A percentile compares a stretch with the other conserved stretches of the same genome.
Evolutionary conservation across 2,888 invertebrate species (phyloP).

Genomic region (Limenitis camilla): DNA sequence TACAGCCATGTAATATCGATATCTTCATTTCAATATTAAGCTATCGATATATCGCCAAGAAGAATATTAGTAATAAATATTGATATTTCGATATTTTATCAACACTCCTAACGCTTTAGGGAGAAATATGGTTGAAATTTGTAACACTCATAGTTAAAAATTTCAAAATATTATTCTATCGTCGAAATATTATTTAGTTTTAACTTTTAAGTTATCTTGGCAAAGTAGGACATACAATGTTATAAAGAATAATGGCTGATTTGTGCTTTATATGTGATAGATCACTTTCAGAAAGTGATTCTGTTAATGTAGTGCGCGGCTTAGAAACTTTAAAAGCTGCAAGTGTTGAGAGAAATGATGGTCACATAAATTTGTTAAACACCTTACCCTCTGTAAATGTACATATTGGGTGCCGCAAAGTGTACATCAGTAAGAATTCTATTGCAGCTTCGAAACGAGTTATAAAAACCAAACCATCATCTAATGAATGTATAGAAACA

Average conservation of each 20-base stretch:
- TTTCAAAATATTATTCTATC: too few relatives aligned
- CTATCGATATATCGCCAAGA: too few relatives aligned
- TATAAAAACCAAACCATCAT: conserved; percentile 24
- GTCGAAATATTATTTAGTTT: too few relatives aligned
- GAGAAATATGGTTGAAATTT: too few relatives aligned
- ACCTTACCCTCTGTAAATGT: conserved; percentile 30
- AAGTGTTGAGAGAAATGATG: conserved; percentile 30
- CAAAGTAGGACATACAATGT: conserved; percentile 26
- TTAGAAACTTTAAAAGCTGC: conserved; percentile 31
- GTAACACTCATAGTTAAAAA: too few relatives aligned
- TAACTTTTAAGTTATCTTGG: too few relatives aligned
- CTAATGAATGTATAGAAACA: conserved; percentile 30
- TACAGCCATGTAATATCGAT: too few relatives aligned
- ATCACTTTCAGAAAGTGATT: conserved; percentile 26
- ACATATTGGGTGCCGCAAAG: conserved; percentile 30
- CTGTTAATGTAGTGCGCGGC: conserved; percentile 30
- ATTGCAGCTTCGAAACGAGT: conserved; percentile 29
- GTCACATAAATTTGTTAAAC: conserved; percentile 29
- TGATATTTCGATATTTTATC: too few relatives aligned
- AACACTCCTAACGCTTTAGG: too few relatives aligned
- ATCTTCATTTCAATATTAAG: too few relatives aligned
- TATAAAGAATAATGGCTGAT: conserved; percentile 29
- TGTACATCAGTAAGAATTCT: conserved; percentile 29
- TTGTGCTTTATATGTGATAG: conserved; percentile 31
- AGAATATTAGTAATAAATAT: too few relatives aligned